Base-by-base conservation (phyloP, 1,140 invertebrate species). In the Drosophila guanche region DNA sequence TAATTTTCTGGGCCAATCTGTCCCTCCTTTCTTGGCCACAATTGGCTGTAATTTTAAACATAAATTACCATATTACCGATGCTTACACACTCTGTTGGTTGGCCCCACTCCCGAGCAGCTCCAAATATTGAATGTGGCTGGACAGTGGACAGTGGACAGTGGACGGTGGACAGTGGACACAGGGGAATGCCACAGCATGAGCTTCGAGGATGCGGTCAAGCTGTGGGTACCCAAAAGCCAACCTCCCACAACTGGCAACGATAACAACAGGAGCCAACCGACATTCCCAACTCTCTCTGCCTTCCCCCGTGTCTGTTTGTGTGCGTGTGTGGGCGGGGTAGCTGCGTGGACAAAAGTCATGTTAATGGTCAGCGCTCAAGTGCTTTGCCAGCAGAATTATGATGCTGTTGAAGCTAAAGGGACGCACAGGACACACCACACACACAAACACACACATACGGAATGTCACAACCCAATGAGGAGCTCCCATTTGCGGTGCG, bases 331-430 rank as follows among this genome's bases (percentile, higher is more conserved):
- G 14, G 7, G 25, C 37, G 23, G 20, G 43, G 25, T 14, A 53
- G 76, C 80, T 68, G 60, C 76, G 80, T 76, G 65, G 66, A 78
- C 80, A 85, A 84, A 85, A 85, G 76, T 85, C 61, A 76, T 67
- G 78, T 85, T 85, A 85, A 84, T 84, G 80, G 72, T 62, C 80
- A 85, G 80, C 79, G 78, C 83, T 79, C 61, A 83, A 84, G 69
- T 84, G 80, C 81, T 76, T 65, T 55, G 72, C 67, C 67, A 80
- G 78, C 79, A 79, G 55, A 83, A 83, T 81, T 81, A 78, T 81
- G 71, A 78, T 80, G 74, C 20, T 45, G 61, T 52, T 33, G 29
- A 10, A 8, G 33, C 33, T 37, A 4, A 4, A 37, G 33, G 33
- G 33, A 37, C 62, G 70, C 56, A 22, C 42, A 63, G 76, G 33